Evolutionary conservation across 2,888 invertebrate species (phyloP), one percentile per base, ranked within the genome.

Genomic region (Lithosia quadra): DNA sequence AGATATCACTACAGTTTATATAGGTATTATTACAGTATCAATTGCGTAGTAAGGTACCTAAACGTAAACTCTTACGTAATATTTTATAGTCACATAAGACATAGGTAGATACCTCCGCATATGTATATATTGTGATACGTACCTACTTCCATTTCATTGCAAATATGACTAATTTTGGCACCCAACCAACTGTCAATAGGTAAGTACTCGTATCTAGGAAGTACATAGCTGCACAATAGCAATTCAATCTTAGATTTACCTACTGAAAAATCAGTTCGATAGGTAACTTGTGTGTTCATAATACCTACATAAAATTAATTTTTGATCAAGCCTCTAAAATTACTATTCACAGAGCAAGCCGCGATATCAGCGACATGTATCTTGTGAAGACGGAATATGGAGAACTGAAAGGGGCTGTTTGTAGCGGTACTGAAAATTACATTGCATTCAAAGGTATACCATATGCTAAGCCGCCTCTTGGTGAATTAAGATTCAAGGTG

Each of bases 401-500:
- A 9, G 79, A 80, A 57, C 76, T 95, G 68, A 86, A 88, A 81
- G 95, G 95, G 59, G 78, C 82, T 7, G 63, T 85, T 24, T 90
- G 86, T 77, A 39, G 58, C 79, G 86, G 87, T 63, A 73, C 80
- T 64, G 86, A 84, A 73, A 88, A 86, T 70, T 95, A 92, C 80
- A 82, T 88, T 53, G 90, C 94, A 58, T 95, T 95, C 84, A 95
- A 95, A 87, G 96, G 96, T 64, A 95, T 96, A 76, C 96, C 96
- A 24, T 96, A 96, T 79, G 96, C 96, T 10, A 91, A 93, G 75
- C 96, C 96, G 63, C 96, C 96, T 15, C 72, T 96, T 43, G 95
- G 95, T 56, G 82, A 92, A 80, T 92, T 96, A 71, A 91, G 96
- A 90, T 96, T 96, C 88, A 95, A 96, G 95, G 96, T 96, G 86